phyloP scores from a whole-genome alignment of 1,140 invertebrate genomes.

The Apolygus lucorum region DNA sequence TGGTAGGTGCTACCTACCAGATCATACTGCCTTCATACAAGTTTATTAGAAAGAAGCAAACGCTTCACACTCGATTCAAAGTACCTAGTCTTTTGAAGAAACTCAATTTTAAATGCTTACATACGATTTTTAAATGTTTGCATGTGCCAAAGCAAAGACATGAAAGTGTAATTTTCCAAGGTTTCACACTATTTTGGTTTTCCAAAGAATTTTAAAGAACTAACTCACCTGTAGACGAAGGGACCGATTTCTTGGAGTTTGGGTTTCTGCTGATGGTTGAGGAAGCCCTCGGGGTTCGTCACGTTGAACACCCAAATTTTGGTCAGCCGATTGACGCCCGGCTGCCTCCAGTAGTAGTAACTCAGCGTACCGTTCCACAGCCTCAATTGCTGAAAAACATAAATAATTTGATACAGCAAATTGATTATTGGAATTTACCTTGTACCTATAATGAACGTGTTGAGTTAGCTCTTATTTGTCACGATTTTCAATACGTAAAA shows the following conservation, averaged over 20 bases:
- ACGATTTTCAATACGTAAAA: too few species aligned
- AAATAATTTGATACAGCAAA: too few species aligned
- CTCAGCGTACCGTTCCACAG: conserved; percentile 73
- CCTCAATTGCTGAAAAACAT: conserved; percentile 66
- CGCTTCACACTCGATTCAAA: too few species aligned
- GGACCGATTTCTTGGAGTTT: conserved; percentile 72
- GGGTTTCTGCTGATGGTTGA: conserved; percentile 67
- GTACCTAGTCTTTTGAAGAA: too few species aligned
- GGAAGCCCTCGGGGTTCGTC: conserved; percentile 72
- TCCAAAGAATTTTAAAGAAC: conserved; percentile 3
- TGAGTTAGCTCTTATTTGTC: too few species aligned
- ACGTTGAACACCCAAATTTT: conserved; percentile 86
- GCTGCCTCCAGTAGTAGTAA: conserved; percentile 78
- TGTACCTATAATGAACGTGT: too few species aligned
- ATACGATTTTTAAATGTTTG: neutral
- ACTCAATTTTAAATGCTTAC: too few species aligned
- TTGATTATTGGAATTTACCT: too few species aligned
- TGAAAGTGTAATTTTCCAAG: conserved; percentile 14
- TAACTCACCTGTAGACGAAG: conserved; percentile 74
- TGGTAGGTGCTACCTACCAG: too few species aligned
- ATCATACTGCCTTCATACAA: too few species aligned
- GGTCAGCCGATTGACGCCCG: conserved; percentile 76
- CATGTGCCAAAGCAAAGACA: too few species aligned
- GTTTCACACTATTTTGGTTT: neutral
- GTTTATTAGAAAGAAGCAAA: too few species aligned